phyloP scores from a whole-genome alignment of 2,797 vertebrate species.

The Ptychobarbus kaznakovi region DNA sequence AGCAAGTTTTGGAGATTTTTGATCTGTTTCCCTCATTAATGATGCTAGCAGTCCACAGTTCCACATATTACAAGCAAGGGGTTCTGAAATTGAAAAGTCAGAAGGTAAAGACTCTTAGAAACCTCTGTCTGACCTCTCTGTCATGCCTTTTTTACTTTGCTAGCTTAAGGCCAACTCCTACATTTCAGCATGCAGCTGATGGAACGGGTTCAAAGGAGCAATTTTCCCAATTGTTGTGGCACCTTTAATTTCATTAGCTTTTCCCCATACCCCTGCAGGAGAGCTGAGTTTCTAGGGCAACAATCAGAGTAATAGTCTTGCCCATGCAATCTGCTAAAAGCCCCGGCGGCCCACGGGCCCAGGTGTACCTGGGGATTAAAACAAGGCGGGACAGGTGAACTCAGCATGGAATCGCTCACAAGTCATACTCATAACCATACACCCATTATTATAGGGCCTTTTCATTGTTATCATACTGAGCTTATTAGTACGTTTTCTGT shows the following conservation, averaged over 20 bases:
- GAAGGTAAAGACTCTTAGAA: constrained; percentile 27
- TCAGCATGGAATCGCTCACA: constrained; percentile 51
- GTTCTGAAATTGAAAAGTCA: constrained; percentile 31
- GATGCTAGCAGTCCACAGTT: constrained; percentile 7
- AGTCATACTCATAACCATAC: constrained; percentile 20
- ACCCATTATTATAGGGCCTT: background rate
- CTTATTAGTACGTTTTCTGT: background rate
- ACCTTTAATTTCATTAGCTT: constrained; percentile 74
- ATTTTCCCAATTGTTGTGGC: constrained; percentile 69
- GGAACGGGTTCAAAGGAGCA: constrained; percentile 63
- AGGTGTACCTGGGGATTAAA: constrained; percentile 78
- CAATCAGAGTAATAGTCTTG: constrained; percentile 81
- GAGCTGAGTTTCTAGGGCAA: constrained; percentile 75
- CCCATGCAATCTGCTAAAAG: constrained; percentile 83
- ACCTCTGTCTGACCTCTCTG: constrained; percentile 34
- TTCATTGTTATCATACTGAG: background rate
- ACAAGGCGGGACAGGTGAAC: constrained; percentile 76
- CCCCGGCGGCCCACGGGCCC: constrained; percentile 72
- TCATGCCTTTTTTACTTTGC: constrained; percentile 29
- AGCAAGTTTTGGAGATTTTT: constrained; percentile 2
- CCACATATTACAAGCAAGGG: constrained; percentile 12
- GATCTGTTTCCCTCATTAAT: constrained; percentile 23
- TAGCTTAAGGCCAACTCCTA: constrained; percentile 57
- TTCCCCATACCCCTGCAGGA: constrained; percentile 51
- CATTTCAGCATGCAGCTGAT: constrained; percentile 55